Base-by-base conservation (phyloP, 2,888 invertebrate species). In the Unio delphinus region DNA sequence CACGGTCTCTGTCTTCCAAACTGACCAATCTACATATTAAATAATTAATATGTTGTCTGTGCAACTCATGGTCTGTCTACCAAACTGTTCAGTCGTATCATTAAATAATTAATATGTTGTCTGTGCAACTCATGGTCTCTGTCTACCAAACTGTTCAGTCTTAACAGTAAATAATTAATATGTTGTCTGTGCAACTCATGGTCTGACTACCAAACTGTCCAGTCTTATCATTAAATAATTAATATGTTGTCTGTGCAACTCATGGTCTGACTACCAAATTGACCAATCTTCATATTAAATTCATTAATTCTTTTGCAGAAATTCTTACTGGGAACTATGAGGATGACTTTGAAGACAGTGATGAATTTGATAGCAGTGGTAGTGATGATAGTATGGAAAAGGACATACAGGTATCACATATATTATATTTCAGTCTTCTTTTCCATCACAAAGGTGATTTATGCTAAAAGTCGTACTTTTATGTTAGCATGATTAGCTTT, bases 311-410 rank as follows among this genome's bases (percentile, higher is more conserved):
- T 67, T 60, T 77, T 80, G 18, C 75, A 88, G 88, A 87, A 54
- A 80, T 81, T 55, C 70, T 86, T 64, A 84, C 87, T 11, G 87
- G 88, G 3, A 80, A 83, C 20, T 89, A 89, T 80, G 82, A 81
- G 57, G 89, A 89, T 75, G 89, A 89, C 74, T 89, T 89, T 87
- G 89, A 89, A 68, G 76, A 75, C 45, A 73, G 73, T 64, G 77
- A 77, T 71, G 73, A 77, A 30, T 20, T 77, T 34, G 34, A 73
- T 64, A 78, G 78, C 62, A 78, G 76, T 65, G 68, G 61, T 56
- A 75, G 75, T 73, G 77, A 77, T 63, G 71, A 73, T 62, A 78
- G 74, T 73, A 67, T 58, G 34, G 70, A 76, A n/a, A 55, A 63
- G 23, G 63, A 63, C 55, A 55, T 23, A 20, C 63, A 55, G 54